Percentiles rank a stretch among this genome's conserved stretches.
These are phyloP conservation scores for Dendrophyllia cribrosa DNA, from an alignment of 64 coral and sea anemone genomes.

Conservation along the genomic window DNA sequence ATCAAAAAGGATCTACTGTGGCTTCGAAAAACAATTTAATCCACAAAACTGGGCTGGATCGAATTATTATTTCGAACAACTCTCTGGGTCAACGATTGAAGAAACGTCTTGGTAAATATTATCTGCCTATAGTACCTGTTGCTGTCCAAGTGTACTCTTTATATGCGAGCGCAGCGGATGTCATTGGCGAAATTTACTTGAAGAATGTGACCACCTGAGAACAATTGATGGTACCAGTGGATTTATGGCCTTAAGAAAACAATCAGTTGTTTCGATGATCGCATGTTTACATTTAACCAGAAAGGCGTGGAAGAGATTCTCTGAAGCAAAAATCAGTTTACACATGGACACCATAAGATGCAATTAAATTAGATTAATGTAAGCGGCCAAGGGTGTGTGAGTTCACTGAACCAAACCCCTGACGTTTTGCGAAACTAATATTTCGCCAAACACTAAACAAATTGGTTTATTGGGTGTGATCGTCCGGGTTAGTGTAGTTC, in stretches of 20 bases:
- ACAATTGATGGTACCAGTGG: background rate
- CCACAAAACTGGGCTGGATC: background rate
- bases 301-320: background rate
- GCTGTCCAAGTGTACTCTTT: background rate
- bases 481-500: too few relatives aligned
- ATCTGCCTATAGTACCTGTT: background rate
- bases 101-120: background rate
- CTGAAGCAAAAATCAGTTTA: background rate
- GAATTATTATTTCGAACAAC: background rate
- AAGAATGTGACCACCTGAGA: background rate
- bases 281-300: background rate
- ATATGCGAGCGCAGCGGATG: background rate
- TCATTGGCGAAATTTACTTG: background rate
- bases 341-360: background rate
- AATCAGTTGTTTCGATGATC: background rate
- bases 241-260: background rate
- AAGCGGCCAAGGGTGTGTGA: too few relatives aligned
- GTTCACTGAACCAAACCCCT: too few relatives aligned
- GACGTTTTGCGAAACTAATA: too few relatives aligned
- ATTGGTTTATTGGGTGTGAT: too few relatives aligned
- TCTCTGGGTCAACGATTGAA: background rate
- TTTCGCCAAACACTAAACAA: too few relatives aligned
- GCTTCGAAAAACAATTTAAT: background rate
- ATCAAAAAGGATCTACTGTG: conserved; percentile 16
- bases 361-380: background rate